Evolutionary conservation across 2,113 vertebrate genomes (phyloP), one percentile per base, ranked within the genome.

Genomic region (Pluvianellus socialis): DNA sequence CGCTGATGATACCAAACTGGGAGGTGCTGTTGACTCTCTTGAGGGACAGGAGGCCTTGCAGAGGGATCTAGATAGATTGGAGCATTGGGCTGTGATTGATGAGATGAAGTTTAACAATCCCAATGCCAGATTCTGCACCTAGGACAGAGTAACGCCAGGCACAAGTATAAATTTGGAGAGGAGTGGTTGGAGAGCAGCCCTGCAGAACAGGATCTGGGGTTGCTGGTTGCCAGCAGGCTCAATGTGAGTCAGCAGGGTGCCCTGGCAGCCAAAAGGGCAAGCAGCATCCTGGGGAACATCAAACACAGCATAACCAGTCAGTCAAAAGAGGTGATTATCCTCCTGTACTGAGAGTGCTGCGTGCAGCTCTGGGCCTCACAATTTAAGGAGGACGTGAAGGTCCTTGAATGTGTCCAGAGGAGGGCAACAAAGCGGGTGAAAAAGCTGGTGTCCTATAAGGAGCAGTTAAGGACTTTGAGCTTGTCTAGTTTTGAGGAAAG

Each of bases 121-220:
- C 75, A 86, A 66, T 66, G 61, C 22, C 1, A 2, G 28, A 86
- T 86, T 65, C 21, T 66, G 33, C 42, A 33, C 18, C 22, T 33
- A 49, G 7, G 18, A 33, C 2, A 7, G 59, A 56, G 17, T 47
- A 33, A 73, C 0, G 1, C 12, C 0, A 1, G 42, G 9, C 20
- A n/a, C 12, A 18, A 58, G 9, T 40, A 15, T 49, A 49, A 21
- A 22, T 1, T 67, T 23, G 71, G 24, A 33, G n/a, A 56, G 33
- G 3, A 27, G 33, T 8, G 40, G 18, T 22, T 66, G 50, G 33
- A 15, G 10, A 73, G 40, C 49, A 45, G 33, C 27, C 22, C 20
- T 38, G 50, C 33, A 47, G 40, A 65, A 65, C 32, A 14, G 16
- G 5, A 28, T 27, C 42, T 58, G 17, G 40, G 50, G 21, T 12